Evolutionary conservation across 64 coral and sea anemone species (phyloP), one percentile per base, ranked within the genome.

Genomic region (Pocillopora damicornis): DNA sequence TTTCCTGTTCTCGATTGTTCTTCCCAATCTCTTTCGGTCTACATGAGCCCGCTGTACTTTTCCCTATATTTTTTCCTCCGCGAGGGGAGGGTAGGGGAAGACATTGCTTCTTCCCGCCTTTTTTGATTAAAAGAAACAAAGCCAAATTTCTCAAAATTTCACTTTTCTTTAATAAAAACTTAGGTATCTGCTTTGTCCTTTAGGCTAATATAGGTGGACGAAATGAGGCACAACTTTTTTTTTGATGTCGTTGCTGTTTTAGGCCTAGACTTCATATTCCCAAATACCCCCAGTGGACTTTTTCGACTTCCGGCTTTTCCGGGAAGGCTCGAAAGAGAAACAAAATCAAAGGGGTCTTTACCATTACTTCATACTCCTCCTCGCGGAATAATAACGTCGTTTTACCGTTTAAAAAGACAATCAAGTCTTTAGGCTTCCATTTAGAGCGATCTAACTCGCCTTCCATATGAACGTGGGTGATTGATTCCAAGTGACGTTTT

Each of bases 41-140:
- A 23, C 56, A 0, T 85, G 81, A 72, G 81, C 81, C 81, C n/a
- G 65, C 81, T 58, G 23, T 71, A 67, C 64, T 16, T 69, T 13
- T 25, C 17, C 20, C 65, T 57, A 37, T n/a, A 45, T 4, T 35
- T 85, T 71, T 6, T 14, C 5, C 3, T 6, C 1, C n/a, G 12
- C 8, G 37, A 84, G 11, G 36, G 37, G 11, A 3, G 42, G 64
- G 81, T 26, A 60, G 56, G 13, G 5, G 8, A 36, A 9, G 13
- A 42, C 36, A 83, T 60, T 61, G 22, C 38, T 13, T 17, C 22
- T 37, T 4, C 42, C 4, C 16, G 42, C 58, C 37, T 85, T 13
- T 45, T 66, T 26, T 63, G 36, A 18, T 38, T 22, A n/a, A 66
- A 67, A 14, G 18, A 4, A 14, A 5, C 8, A 85, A 17, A 82